Conservation (phyloP, 92 coral and sea anemone species). For the Heteractis magnifica region DNA sequence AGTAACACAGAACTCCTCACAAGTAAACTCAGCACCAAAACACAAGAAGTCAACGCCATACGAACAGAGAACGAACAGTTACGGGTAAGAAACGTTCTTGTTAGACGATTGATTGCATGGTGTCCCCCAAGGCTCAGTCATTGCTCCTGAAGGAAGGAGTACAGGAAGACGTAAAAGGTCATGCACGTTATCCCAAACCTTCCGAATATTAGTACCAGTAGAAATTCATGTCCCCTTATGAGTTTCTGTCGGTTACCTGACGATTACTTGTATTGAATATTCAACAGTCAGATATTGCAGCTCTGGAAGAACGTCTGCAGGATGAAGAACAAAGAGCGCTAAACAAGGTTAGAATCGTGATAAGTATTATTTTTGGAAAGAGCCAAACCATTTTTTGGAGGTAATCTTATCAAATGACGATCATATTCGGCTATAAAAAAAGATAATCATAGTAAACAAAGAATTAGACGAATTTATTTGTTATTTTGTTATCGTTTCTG, state of each 20-base stretch:
- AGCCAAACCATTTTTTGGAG: no score
- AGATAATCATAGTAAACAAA: no score
- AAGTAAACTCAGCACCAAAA: slow-evolving; percentile 84
- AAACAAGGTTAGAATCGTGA: slow-evolving; percentile 70
- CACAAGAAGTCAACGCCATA: slow-evolving; percentile 84
- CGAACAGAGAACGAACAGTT: slow-evolving; percentile 90
- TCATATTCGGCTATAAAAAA: no score
- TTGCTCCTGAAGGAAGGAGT: background rate
- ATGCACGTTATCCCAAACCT: no score
- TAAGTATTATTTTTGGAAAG: background rate
- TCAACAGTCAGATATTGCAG: slow-evolving; percentile 81
- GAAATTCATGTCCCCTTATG: no score
- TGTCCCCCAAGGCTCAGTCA: background rate
- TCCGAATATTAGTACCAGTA: no score
- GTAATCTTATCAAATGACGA: no score
- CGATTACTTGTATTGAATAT: background rate
- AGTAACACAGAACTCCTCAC: slow-evolving; percentile 76
- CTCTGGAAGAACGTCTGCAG: slow-evolving; percentile 90
- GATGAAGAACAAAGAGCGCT: slow-evolving; percentile 82
- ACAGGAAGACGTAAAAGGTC: no score
- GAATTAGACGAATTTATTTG: no score
- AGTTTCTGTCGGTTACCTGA: no score
- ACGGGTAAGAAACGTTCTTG: slow-evolving; percentile 47
- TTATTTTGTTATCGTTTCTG: no score
- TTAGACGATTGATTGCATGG: background rate